Evolutionary conservation across 2,797 vertebrate genomes (phyloP), one percentile per base, ranked within the genome.

Genomic region (Cynopterus sphinx): DNA sequence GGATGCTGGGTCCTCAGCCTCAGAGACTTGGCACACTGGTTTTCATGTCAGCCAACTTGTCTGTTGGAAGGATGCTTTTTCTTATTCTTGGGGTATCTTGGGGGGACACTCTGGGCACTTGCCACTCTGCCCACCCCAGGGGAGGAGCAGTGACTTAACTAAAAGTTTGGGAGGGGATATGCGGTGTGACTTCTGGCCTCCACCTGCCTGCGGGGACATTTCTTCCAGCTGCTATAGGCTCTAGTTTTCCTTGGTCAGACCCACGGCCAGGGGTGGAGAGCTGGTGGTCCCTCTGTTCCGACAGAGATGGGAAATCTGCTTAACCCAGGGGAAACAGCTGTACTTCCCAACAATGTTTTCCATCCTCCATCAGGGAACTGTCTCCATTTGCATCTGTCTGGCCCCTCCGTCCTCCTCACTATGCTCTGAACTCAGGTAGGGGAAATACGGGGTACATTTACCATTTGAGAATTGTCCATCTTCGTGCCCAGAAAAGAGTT

Each of bases 51-150:
- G 36, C 75, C 26, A 36, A 28, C 43, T 53, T 67, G 6, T 55
- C 49, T 43, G 16, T 19, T 53, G 57, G 31, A 77, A 7, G 13
- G 59, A 67, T 6, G 21, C n/a, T 36, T 70, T 82, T 9, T 28
- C 7, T 2, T 9, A 8, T 13, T 84, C 17, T 43, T 41, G 8
- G 41, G 26, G 3, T 13, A 39, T 31, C 39, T 7, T 33, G 21
- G 4, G 15, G 43, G 31, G 33, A n/a, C 1, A 3, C 61, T 31
- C 39, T 59, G 55, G 49, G 6, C n/a, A 39, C 15, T 65, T 31
- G 17, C 49, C 31, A 10, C 9, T 2, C 3, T 6, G 2, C 24
- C 6, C 0, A 5, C 41, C 3, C 19, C 4, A 6, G 1, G 1
- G 13, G 9, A 46, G 39, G 46, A 77, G 53, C 11, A 17, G 24